A percentile compares a stretch with the other conserved stretches of the same genome.
These are phyloP conservation scores for Apis dorsata DNA, from an alignment of 1,140 invertebrate species.

Conservation along the genomic window DNA sequence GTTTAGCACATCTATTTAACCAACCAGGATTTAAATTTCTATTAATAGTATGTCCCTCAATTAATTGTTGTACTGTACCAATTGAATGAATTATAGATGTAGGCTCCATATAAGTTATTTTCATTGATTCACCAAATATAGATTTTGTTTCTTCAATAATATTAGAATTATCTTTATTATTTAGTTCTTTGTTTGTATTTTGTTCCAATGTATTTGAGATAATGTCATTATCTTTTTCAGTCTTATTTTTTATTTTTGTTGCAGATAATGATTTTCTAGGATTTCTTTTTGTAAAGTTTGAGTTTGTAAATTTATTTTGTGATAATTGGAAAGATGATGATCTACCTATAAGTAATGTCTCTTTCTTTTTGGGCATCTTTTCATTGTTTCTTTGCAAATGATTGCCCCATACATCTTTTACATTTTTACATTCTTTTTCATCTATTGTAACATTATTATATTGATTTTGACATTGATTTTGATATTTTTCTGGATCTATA, in stretches of 20 bases:
- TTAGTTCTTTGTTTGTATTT: not conserved
- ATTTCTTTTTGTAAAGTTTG: conserved; percentile 86
- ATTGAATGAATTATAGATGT: conserved; percentile 67
- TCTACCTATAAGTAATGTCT: conserved; percentile 72
- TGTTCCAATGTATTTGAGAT: not conserved
- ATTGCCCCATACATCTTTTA: conserved; percentile 81
- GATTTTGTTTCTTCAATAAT: conserved; percentile 37
- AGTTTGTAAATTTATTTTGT: conserved; percentile 86
- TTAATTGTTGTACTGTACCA: conserved; percentile 76
- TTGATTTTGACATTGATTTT: conserved; percentile 35
- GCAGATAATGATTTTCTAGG: conserved; percentile 85
- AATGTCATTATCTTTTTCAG: conserved; percentile 25
- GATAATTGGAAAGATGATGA: conserved; percentile 80
- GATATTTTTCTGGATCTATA: conserved; percentile 60
- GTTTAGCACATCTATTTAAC: conserved; percentile 78
- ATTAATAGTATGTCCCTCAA: conserved; percentile 53
- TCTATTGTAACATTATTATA: not conserved
- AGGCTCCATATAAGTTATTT: conserved; percentile 63
- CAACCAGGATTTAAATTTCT: conserved; percentile 81
- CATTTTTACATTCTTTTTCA: conserved; percentile 62
- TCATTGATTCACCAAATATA: conserved; percentile 65
- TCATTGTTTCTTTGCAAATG: conserved; percentile 80
- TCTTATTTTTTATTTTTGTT: conserved; percentile 65
- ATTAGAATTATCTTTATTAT: conserved; percentile 21
- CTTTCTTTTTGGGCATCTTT: conserved; percentile 61